Evolutionary conservation across 2,113 vertebrate genomes (phyloP), one percentile per base, ranked within the genome.

Genomic region (Antigone vipio): DNA sequence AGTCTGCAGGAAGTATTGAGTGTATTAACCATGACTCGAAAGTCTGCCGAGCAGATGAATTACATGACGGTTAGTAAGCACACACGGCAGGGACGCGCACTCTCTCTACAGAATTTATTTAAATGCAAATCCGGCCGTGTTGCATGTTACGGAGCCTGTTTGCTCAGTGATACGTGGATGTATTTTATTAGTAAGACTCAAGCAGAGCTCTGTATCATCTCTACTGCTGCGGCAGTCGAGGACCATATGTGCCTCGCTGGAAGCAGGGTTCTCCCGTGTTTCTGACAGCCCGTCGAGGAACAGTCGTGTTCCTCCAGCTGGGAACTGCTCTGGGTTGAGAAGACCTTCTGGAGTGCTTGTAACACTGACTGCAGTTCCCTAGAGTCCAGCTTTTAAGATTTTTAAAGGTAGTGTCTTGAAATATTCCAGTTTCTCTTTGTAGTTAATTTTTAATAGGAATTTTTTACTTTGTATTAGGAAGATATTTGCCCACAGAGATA

Each of bases 81-180:
- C 40, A n/a, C n/a, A 5, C 6, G 3, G 44, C 52, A 56, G 58
- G 40, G 66, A 59, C 0, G 0, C n/a, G 60, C 62, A 3, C 20
- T 9, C 16, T 42, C 34, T 52, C 53, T 50, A 1, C 45, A 63
- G 66, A 49, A 50, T 32, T 49, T 53, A 35, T 15, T 14, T 20
- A 22, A 73, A 32, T 15, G 30, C 45, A 64, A n/a, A 64, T 64
- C 22, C 62, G 1, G 3, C 40, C 1, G 0, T 2, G 3, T 4
- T 74, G n/a, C 5, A 1, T 2, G 11, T 42, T 40, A 20, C 0
- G 2, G 63, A 47, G 64, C 47, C 58, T 56, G 47, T 92, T 86
- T 55, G 58, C 55, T 84, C 66, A 35, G 20, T 12, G 49, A 7
- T 62, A 27, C 0, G 1, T 10, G 35, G 2, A 9, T 53, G 3